A percentile compares a stretch with the other conserved stretches of the same genome.
These are phyloP conservation scores for Crocidura indochinensis DNA, from an alignment of 2,797 vertebrate genomes.

Conservation along the genomic window DNA sequence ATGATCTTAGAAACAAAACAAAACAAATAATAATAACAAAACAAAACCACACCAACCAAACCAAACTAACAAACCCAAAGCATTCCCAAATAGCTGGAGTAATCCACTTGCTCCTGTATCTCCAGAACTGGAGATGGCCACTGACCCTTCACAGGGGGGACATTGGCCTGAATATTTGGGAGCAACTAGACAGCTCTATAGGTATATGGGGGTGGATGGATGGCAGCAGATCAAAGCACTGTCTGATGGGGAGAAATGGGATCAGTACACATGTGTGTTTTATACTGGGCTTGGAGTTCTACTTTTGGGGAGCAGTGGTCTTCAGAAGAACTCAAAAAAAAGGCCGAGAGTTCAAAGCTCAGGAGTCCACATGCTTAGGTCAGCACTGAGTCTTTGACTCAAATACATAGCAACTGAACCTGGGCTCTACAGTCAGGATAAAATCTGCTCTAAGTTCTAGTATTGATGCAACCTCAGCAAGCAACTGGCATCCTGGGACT, in stretches of 20 bases:
- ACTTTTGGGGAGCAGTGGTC: background rate
- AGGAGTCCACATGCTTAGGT: background rate
- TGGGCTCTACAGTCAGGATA: background rate
- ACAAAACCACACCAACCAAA: too few relatives aligned
- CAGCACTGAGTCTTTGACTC: background rate
- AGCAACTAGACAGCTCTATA: background rate
- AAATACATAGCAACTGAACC: background rate
- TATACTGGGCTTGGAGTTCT: background rate
- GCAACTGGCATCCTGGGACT: background rate
- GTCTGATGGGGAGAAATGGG: background rate
- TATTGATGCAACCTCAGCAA: background rate
- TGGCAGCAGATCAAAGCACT: background rate
- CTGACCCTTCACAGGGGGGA: background rate
- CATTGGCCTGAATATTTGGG: background rate
- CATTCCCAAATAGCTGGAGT: background rate
- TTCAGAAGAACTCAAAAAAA: background rate
- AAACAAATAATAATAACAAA: too few relatives aligned
- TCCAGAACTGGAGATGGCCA: background rate
- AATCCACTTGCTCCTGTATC: background rate
- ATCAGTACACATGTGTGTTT: background rate
- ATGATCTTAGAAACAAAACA: conserved; percentile 6
- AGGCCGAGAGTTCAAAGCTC: background rate
- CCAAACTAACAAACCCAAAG: too few relatives aligned
- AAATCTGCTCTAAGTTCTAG: background rate
- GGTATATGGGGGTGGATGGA: background rate